These are phyloP conservation scores for Cyprinus carpio DNA, from an alignment of 2,113 vertebrate genomes.

Conservation along the genomic window DNA sequence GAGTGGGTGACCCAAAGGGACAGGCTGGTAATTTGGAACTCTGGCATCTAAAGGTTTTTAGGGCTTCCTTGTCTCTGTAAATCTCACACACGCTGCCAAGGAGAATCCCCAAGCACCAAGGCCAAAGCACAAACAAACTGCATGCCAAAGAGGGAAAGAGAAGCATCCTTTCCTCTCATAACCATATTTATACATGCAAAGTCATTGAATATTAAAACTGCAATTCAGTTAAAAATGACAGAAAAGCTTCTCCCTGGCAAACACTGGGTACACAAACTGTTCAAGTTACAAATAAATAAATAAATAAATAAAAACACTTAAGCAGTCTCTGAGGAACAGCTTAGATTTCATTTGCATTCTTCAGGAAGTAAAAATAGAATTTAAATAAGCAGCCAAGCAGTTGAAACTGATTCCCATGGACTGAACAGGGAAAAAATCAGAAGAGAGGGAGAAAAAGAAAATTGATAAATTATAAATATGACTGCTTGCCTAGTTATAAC, in stretches of 20 bases:
- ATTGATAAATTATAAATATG: not conserved
- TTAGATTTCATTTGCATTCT: not conserved
- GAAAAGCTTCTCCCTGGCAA: not conserved
- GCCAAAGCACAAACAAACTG: not conserved
- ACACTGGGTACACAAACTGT: not conserved
- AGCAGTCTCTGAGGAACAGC: not conserved
- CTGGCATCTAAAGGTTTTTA: not conserved
- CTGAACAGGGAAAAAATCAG: not conserved
- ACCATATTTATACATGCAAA: not conserved
- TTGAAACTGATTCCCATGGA: not conserved
- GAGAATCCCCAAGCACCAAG: not conserved
- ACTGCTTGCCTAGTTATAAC: not conserved
- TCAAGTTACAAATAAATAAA: no score
- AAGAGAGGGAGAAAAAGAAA: not conserved
- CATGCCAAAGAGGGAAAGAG: not conserved
- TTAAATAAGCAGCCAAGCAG: not conserved
- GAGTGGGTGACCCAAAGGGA: not conserved
- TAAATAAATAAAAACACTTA: not conserved
- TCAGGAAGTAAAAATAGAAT: constrained; percentile 8
- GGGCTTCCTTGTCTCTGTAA: not conserved
- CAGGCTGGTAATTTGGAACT: not conserved
- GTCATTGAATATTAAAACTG: not conserved
- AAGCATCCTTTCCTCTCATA: not conserved
- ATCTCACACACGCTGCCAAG: not conserved
- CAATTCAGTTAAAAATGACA: not conserved